Conservation (phyloP, 2,797 vertebrate genomes). For the Coluber constrictor region DNA sequence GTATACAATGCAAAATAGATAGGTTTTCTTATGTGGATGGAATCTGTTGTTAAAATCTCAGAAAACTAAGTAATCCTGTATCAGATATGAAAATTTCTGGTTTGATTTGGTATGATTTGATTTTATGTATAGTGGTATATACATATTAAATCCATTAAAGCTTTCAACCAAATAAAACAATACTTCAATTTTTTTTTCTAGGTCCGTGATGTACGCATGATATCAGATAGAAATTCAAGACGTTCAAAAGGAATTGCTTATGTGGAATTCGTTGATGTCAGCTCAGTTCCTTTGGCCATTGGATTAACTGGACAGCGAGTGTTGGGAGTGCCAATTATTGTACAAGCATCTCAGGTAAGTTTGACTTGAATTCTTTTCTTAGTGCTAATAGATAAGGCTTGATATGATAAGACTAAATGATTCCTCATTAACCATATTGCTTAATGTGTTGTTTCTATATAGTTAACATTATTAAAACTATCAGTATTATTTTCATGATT, state of each 20-base stretch:
- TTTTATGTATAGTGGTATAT: neutral
- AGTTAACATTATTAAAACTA: neutral
- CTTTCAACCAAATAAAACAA: neutral
- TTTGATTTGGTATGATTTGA: neutral
- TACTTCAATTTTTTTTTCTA: conserved; percentile 52
- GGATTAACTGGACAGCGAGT: conserved; percentile 94
- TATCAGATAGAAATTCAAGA: conserved; percentile 97
- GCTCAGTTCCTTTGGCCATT: conserved; percentile 93
- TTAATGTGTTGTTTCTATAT: neutral
- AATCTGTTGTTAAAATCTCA: neutral
- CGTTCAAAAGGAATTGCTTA: conserved; percentile 97
- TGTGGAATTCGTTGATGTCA: conserved; percentile 95
- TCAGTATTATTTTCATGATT: neutral
- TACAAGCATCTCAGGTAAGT: conserved; percentile 93
- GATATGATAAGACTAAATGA: neutral
- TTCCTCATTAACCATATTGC: neutral
- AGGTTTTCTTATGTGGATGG: neutral
- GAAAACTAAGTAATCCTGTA: neutral
- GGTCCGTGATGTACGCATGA: conserved; percentile 97
- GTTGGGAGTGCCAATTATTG: conserved; percentile 94
- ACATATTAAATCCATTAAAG: neutral
- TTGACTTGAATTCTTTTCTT: neutral
- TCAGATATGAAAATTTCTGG: neutral
- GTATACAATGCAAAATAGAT: neutral
- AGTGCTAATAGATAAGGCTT: neutral